These are phyloP conservation scores for Hirtodrosophila duncani DNA, from an alignment of 2,888 invertebrate genomes.

Conservation along the genomic window DNA sequence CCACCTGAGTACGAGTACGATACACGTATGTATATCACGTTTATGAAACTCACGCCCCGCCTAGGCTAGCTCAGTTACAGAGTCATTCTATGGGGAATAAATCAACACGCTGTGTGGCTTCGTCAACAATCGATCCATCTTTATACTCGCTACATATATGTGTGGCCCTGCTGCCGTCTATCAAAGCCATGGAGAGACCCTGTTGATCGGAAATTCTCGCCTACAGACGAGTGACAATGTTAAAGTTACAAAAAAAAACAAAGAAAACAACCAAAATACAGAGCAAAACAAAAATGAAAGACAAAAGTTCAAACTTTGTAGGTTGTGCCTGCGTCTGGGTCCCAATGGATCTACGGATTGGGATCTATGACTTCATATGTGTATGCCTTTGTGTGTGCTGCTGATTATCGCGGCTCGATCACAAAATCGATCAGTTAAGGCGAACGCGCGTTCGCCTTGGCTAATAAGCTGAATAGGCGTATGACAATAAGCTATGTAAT, in stretches of 20 bases:
- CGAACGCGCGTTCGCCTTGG: slow-evolving; percentile 53
- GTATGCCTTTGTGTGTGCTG: slow-evolving; percentile 10
- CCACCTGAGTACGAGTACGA: slow-evolving; percentile 24
- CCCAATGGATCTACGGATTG: no score
- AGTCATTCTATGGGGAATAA: slow-evolving; percentile 75
- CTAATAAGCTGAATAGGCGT: slow-evolving; percentile 72
- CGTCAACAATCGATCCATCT: slow-evolving; percentile 63
- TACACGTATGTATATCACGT: slow-evolving; percentile 16
- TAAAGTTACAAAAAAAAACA: slow-evolving; percentile 31
- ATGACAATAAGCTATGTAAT: slow-evolving; percentile 70
- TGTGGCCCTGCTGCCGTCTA: slow-evolving; percentile 60
- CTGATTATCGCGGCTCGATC: slow-evolving; percentile 61
- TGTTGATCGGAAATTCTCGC: slow-evolving; percentile 73
- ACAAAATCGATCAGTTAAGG: slow-evolving; percentile 68
- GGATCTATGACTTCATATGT: slow-evolving; percentile 1
- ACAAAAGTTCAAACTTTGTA: no score
- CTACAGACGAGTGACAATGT: slow-evolving; percentile 69
- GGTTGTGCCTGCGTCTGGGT: no score
- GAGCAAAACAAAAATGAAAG: no score
- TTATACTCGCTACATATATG: slow-evolving; percentile 13
- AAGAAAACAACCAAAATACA: slow-evolving; percentile 37
- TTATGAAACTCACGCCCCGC: slow-evolving; percentile 6
- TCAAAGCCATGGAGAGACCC: slow-evolving; percentile 45
- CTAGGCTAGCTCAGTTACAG: slow-evolving; percentile 23
- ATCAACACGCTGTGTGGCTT: slow-evolving; percentile 76